Evolutionary conservation across 35 echinoderm and acorn worm genomes (phyloP).

Genomic region (Nesometra sesokonis): DNA sequence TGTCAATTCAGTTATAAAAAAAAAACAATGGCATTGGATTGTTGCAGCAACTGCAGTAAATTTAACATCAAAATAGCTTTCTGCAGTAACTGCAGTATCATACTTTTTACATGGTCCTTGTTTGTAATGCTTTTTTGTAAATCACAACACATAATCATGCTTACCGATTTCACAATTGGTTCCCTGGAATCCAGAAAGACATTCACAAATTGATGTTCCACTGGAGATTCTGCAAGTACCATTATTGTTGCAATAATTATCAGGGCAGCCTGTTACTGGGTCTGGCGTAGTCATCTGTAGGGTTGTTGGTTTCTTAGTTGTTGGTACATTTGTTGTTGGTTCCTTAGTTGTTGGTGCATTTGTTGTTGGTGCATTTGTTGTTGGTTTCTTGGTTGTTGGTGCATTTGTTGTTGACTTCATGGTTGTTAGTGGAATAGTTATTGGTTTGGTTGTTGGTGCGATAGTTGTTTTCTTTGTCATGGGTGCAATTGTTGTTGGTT

Average conservation of each 20-base stretch:
- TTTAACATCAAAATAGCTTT: too few relatives aligned
- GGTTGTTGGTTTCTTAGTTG: background rate
- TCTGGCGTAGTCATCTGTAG: background rate
- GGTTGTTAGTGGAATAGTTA: background rate
- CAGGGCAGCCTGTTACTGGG: background rate
- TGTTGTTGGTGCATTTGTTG: background rate
- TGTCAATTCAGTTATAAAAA: too few relatives aligned
- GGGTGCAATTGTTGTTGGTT: background rate
- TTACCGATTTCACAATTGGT: background rate
- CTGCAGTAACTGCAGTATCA: too few relatives aligned
- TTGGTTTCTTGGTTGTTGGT: background rate
- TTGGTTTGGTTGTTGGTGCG: background rate
- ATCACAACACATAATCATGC: too few relatives aligned
- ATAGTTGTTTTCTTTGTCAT: background rate
- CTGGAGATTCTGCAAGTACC: background rate
- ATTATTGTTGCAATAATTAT: background rate
- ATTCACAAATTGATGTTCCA: background rate
- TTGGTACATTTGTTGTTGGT: background rate
- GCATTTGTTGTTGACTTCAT: background rate
- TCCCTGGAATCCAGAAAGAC: background rate
- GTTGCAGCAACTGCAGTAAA: too few relatives aligned
- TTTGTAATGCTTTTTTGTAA: too few relatives aligned
- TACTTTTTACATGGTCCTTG: too few relatives aligned
- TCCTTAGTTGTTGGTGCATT: background rate
- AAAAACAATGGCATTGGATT: too few relatives aligned